Evolutionary conservation across 2,797 vertebrate species (phyloP), one percentile per base, ranked within the genome.

Genomic region (Micropoecilia bifurca): DNA sequence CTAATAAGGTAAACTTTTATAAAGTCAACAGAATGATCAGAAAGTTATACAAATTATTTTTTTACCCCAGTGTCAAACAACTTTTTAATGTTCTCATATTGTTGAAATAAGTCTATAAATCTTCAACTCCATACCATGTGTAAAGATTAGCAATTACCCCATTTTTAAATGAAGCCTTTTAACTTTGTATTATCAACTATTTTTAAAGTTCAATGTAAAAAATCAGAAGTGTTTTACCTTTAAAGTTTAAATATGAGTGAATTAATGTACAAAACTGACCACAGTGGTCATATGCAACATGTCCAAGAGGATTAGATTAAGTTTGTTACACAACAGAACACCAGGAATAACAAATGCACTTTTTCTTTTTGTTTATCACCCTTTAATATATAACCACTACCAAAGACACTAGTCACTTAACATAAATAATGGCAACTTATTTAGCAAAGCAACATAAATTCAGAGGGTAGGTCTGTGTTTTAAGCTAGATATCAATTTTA

Each of bases 381-480:
- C 22, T 83, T n/a, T 59, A 76, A 41, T 80, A 82, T 41, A 86
- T 28, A 88, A 36, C 73, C 30, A 74, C 66, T n/a, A 83, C 79
- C 80, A 6, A 84, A 75, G 57, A 83, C 74, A 78, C 81, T 71
- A 88, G 75, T 47, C 66, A 85, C 57, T 7, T 25, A 47, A 88
- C 83, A 86, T 76, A 85, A 84, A 88, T 82, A 85, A 85, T 7
- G 73, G 73, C 36, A 73, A 77, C 50, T 75, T 79, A 47, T 55
- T 81, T 82, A 74, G 82, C 71, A 90, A 83, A 77, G 74, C 57
- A 87, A 84, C 69, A 83, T 13, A 79, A 87, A 86, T 81, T 7
- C 0, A 41, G 33, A 77, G 39, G 69, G 39, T 86, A 28, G 39
- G 72, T 69, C 6, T 61, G 33, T 61, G 4, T 80, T 4, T 47